A percentile compares a stretch with the other conserved stretches of the same genome.
phyloP scores from a whole-genome alignment of 2,113 vertebrate species.

The Clinocottus analis region DNA sequence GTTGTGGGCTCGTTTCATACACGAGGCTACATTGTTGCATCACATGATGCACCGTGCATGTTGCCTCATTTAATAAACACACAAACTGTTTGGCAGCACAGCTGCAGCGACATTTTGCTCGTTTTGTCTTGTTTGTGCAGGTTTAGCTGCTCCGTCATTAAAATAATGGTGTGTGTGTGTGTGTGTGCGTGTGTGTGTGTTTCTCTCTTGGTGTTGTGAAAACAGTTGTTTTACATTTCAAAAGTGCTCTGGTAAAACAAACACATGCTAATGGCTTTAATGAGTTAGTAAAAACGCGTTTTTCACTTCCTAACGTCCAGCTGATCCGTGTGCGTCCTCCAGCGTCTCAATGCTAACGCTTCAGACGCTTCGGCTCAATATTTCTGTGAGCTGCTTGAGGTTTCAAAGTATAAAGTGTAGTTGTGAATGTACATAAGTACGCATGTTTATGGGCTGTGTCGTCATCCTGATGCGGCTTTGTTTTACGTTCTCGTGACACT shows the following conservation, averaged over 20 bases:
- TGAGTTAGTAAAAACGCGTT: not conserved
- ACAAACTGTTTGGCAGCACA: not conserved
- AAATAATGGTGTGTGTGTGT: too few species aligned
- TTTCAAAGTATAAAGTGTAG: not conserved
- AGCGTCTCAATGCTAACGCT: too few species aligned
- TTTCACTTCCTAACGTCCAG: not conserved
- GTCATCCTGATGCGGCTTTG: not conserved
- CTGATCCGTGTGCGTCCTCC: not conserved
- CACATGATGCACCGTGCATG: not conserved
- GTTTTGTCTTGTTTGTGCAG: not conserved
- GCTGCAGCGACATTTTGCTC: too few species aligned
- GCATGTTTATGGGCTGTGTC: not conserved
- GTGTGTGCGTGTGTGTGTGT: too few species aligned
- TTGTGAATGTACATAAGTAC: too few species aligned
- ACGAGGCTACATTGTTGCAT: not conserved
- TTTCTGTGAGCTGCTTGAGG: not conserved
- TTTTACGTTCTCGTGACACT: not conserved
- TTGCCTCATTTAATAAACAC: too few species aligned
- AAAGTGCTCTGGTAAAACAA: not conserved
- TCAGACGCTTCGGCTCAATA: too few species aligned
- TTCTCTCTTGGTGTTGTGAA: not conserved
- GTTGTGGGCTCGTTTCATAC: not conserved
- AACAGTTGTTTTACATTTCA: not conserved
- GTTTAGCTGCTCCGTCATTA: not conserved
- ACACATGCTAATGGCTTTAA: not conserved